A percentile compares a stretch with the other conserved stretches of the same genome.
Conservation (phyloP, 2,888 invertebrate genomes). For the Parelbella ahira region DNA sequence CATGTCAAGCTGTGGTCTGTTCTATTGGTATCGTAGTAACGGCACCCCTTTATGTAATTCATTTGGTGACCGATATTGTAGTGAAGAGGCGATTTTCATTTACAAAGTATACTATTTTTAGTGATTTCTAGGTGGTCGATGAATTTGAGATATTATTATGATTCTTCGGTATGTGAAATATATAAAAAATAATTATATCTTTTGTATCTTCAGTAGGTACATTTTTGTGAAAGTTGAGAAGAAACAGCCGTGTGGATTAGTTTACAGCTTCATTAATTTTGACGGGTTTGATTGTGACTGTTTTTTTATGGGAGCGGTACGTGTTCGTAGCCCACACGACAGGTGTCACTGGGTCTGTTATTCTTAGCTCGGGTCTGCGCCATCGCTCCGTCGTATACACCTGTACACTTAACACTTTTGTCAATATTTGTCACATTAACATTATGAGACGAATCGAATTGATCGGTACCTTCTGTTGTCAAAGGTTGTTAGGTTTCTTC, state of each 20-base stretch:
- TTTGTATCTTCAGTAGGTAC: too few relatives aligned
- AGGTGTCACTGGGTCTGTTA: conserved; percentile 7
- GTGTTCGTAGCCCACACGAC: conserved; percentile 2
- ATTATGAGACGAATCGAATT: too few relatives aligned
- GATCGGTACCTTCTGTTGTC: too few relatives aligned
- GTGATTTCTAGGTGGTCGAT: conserved; percentile 45
- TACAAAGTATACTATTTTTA: conserved; percentile 24
- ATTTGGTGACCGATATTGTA: conserved; percentile 31
- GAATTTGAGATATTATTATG: conserved; percentile 72
- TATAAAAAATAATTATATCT: background rate
- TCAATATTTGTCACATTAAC: background rate
- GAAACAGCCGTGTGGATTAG: background rate
- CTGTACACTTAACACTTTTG: background rate
- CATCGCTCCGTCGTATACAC: conserved; percentile 12
- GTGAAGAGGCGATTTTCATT: conserved; percentile 38
- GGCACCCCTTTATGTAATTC: conserved; percentile 40
- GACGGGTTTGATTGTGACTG: conserved; percentile 1
- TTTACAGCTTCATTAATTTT: conserved; percentile 4
- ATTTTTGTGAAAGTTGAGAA: too few relatives aligned
- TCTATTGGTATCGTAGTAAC: conserved; percentile 55
- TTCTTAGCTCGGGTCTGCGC: conserved; percentile 11
- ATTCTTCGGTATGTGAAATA: conserved; percentile 61
- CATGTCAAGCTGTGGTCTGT: conserved; percentile 42
- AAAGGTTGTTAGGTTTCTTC: too few relatives aligned
- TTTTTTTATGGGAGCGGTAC: conserved; percentile 9